Conservation (phyloP, 2,113 vertebrate species). For the Ellobius talpinus region DNA sequence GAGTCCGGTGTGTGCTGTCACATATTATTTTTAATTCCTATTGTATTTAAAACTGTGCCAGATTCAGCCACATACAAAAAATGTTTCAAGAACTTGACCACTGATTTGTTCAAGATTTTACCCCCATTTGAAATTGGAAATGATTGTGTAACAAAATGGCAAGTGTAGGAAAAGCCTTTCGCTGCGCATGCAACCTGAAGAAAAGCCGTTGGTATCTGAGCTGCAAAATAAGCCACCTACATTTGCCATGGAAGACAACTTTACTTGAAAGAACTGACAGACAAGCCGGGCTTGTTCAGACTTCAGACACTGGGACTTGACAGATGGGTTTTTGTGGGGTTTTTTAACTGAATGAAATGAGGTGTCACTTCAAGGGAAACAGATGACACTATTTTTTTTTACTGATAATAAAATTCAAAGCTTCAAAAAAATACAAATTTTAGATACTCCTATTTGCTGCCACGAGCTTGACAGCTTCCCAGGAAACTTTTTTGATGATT, state of each 20-base stretch:
- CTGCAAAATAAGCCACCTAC: not conserved
- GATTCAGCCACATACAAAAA: not conserved
- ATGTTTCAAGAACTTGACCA: conserved; percentile 5
- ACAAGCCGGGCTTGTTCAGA: conserved; percentile 45
- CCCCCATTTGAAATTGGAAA: not conserved
- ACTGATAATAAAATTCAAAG: conserved; percentile 49
- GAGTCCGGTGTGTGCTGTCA: not conserved
- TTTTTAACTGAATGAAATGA: conserved; percentile 49
- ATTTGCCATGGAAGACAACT: conserved; percentile 41
- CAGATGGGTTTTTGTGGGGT: not conserved
- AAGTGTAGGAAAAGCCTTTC: not conserved
- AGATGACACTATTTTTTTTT: conserved; percentile 26
- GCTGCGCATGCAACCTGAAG: not conserved
- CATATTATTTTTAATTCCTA: not conserved
- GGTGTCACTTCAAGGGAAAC: conserved; percentile 57
- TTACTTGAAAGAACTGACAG: conserved; percentile 66
- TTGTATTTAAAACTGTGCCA: conserved; percentile 11
- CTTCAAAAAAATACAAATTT: conserved; percentile 62
- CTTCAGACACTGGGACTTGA: conserved; percentile 43
- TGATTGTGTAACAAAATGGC: not conserved
- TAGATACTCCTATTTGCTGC: not conserved
- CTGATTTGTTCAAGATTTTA: not conserved
- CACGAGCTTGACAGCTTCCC: not conserved
- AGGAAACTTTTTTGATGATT: conserved; percentile 1
- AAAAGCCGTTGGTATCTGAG: not conserved